Evolutionary conservation across 2,113 vertebrate species (phyloP), one percentile per base, ranked within the genome.

Genomic region (Eudyptes chrysolophus): DNA sequence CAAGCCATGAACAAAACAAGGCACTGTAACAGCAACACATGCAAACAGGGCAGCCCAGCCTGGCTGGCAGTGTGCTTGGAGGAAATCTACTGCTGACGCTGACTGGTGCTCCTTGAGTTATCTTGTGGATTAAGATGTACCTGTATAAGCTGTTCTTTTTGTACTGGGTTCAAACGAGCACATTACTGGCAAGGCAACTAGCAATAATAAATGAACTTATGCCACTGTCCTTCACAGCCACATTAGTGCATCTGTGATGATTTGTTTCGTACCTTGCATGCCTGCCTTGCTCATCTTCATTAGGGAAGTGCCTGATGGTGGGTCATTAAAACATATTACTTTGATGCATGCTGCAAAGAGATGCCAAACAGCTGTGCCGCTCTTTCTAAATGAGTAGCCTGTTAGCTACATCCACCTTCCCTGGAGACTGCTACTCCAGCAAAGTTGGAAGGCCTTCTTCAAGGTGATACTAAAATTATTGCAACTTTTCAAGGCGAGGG

Each of bases 1-100:
- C 15, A 74, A 18, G 13, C 34, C 42, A 26, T 25, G 16, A 66
- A 54, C 17, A 44, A 93, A 68, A 9, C 13, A 76, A 71, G 40
- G 52, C 29, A 11, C 11, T 44, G 15, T 14, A 27, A 34, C n/a
- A 81, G 32, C 57, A 84, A 24, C 44, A 34, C 40, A 4, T 1
- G 0, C 19, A 60, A 38, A 30, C 24, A 18, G 0, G 1, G 40
- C 40, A 71, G 11, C 20, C 20, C 40, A 55, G 48, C 15, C 19
- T 64, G 27, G 9, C 46, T n/a, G 12, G 8, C 34, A 61, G n/a
- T 1, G 2, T 13, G 4, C 10, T 58, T 61, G 29, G 40, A 68
- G 38, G 27, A 87, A 71, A n/a, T 27, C n/a, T 58, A 5, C 46
- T 70, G 46, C 11, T 87, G 64, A 19, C 2, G 4, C 11, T 58